Base-by-base conservation (phyloP, 1,140 invertebrate genomes). In the Ruditapes philippinarum region DNA sequence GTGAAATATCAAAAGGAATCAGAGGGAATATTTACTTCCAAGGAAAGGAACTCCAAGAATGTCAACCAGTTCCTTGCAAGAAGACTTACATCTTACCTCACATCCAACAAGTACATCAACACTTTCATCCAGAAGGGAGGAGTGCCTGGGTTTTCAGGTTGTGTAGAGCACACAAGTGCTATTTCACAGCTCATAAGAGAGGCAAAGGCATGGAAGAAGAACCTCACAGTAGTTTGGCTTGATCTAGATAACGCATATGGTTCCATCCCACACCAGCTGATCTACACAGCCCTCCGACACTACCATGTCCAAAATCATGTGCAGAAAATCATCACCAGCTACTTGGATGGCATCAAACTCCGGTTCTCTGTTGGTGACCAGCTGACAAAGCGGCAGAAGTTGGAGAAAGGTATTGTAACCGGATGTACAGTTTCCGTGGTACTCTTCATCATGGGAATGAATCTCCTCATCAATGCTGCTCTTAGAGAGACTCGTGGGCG, bases 161-260 rank as follows among this genome's bases (percentile, higher is more conserved):
- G 81, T 68, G 38, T 82, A 68, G 80, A 82, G 31, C 80, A 80
- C 57, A 49, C 45, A 25, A 74, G 76, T 25, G 76, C 76, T 12
- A 31, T 80, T n/a, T 31, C 38, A 9, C 78, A 88, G 74, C 40
- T 80, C 1, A 78, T 65, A 0, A 7, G 70, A 28, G 88, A 89
- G 80, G 88, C 88, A 14, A 82, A 89, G 33, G 51, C 38, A 33
- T 40, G 38, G 3, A 84, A 40, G 73, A 82, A 76, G 33, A 54
- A 81, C 25, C 76, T 90, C 9, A 89, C 89, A 51, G 88, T 92
- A 5, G 73, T 92, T 11, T 92, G 90, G 90, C 68, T 91, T 1
- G 90, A 91, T 45, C 68, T 91, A 17, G 87, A 87, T 33, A 92
- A 92, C 33, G 89, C 70, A 0, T 92, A 91, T 80, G 81, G 54